Evolutionary conservation across 1,140 invertebrate species (phyloP).

Genomic region (Drosophila neocordata): DNA sequence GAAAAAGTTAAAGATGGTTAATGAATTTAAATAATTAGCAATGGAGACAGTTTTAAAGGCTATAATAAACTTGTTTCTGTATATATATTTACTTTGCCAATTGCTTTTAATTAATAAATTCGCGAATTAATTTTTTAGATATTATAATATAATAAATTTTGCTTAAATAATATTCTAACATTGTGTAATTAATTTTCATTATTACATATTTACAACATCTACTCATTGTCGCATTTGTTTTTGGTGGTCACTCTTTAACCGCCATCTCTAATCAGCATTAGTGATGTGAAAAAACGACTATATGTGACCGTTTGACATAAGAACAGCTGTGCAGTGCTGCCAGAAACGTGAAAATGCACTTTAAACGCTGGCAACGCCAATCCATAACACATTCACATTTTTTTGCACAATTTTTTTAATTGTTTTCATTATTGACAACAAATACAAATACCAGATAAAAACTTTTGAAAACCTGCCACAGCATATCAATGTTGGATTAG

Average conservation of each 20-base stretch:
- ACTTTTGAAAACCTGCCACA: background rate
- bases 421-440: background rate
- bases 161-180: too few relatives aligned
- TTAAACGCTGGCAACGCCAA: background rate
- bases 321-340: background rate
- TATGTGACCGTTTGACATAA: background rate
- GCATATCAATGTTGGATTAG: slow-evolving; percentile 58
- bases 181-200: background rate
- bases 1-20: too few relatives aligned
- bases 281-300: background rate
- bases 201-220: background rate
- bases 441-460: background rate
- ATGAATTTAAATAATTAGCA: too few relatives aligned
- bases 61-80: too few relatives aligned
- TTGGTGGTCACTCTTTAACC: background rate
- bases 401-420: slow-evolving; percentile 8
- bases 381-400: slow-evolving; percentile 9
- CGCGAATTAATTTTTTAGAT: too few relatives aligned
- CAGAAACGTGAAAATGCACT: background rate
- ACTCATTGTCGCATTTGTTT: background rate
- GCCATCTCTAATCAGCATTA: background rate
- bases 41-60: too few relatives aligned
- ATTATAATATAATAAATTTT: too few relatives aligned
- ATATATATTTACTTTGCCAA: too few relatives aligned
- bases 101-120: too few relatives aligned